Conservation (phyloP, 2,888 invertebrate genomes). For the Geophilus truncorum region DNA sequence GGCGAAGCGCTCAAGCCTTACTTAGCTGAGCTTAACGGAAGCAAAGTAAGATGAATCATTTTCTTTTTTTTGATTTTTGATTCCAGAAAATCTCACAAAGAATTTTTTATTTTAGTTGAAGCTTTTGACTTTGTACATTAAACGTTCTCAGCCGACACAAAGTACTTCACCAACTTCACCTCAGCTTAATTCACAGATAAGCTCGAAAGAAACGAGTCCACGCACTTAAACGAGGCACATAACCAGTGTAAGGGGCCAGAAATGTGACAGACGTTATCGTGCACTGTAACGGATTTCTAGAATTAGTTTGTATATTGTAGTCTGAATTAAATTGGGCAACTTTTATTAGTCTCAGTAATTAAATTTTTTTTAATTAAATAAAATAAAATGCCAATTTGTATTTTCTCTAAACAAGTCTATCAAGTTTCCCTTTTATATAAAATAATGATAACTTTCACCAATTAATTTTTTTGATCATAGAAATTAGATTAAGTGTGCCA, state of each 20-base stretch:
- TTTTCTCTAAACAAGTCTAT: neutral
- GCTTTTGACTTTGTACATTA: slow-evolving; percentile 72
- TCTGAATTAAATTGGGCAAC: neutral
- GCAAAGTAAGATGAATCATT: slow-evolving; percentile 60
- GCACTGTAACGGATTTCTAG: neutral
- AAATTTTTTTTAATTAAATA: neutral
- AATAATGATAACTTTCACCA: neutral
- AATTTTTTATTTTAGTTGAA: slow-evolving; percentile 47
- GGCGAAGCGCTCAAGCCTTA: slow-evolving; percentile 76
- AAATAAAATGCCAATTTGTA: neutral
- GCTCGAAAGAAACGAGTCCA: slow-evolving; percentile 33
- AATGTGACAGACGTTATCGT: neutral
- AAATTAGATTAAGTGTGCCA: neutral
- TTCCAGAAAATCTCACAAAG: neutral
- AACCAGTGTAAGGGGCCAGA: neutral
- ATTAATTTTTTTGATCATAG: neutral
- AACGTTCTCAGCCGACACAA: slow-evolving; percentile 52
- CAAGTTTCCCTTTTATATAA: neutral
- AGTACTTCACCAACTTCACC: slow-evolving; percentile 36
- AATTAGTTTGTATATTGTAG: neutral
- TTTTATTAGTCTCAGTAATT: slow-evolving; percentile 8
- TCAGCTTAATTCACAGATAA: slow-evolving; percentile 33
- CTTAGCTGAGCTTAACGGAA: slow-evolving; percentile 72
- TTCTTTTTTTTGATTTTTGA: neutral
- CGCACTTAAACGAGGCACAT: slow-evolving; percentile 1